Evolutionary conservation across 2,113 vertebrate genomes (phyloP).

Genomic region (Tapirus terrestris): DNA sequence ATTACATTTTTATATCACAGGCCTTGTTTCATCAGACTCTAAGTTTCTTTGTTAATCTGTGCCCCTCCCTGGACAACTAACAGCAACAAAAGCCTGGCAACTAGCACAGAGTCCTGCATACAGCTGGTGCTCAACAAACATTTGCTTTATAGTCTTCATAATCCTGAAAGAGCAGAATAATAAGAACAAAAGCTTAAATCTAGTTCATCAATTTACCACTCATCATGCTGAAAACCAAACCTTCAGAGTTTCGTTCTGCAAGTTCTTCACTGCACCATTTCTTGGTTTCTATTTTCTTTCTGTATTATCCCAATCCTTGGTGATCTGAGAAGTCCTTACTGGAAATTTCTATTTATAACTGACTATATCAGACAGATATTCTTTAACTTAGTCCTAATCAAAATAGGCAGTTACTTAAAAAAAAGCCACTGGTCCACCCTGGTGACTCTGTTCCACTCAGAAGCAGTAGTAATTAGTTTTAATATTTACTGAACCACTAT

Average conservation of each 20-base stretch:
- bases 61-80: background rate
- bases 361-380: background rate
- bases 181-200: conserved; percentile 31
- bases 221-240: conserved; percentile 4
- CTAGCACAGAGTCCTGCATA: background rate
- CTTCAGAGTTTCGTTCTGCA: background rate
- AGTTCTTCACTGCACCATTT: conserved; percentile 6
- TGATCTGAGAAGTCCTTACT: conserved; percentile 31
- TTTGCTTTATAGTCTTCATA: conserved; percentile 27
- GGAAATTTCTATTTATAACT: conserved; percentile 50
- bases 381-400: conserved; percentile 31
- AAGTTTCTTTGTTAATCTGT: conserved; percentile 22
- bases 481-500: background rate
- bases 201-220: background rate
- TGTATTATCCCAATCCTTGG: conserved; percentile 27
- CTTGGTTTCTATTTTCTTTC: conserved; percentile 52
- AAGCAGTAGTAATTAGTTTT: background rate
- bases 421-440: background rate
- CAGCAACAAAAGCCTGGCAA: conserved; percentile 52
- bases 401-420: conserved; percentile 17
- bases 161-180: conserved; percentile 4
- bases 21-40: conserved; percentile 42
- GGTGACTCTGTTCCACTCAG: background rate
- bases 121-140: conserved; percentile 28
- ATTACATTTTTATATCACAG: conserved; percentile 11